phyloP scores from a whole-genome alignment of 2,888 invertebrate genomes.

The Diarsia dahlii region DNA sequence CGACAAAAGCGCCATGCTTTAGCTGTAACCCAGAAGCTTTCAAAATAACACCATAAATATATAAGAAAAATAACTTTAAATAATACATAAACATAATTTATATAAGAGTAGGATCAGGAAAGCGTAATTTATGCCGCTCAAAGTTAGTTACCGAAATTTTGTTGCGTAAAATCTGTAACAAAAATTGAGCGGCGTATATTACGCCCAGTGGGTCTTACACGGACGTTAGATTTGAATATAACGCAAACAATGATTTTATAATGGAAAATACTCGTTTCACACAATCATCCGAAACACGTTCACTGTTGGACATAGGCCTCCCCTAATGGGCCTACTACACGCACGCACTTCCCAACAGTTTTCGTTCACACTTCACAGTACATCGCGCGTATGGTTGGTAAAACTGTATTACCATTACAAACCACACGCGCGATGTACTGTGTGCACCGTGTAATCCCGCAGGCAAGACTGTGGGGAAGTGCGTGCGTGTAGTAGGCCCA shows the following conservation, averaged over 20 bases:
- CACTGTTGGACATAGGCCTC: too few species aligned
- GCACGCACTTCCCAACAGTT: too few species aligned
- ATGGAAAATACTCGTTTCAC: background rate
- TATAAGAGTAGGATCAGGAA: constrained; percentile 21
- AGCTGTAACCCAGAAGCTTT: constrained; percentile 89
- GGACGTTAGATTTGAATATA: background rate
- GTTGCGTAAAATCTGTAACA: background rate
- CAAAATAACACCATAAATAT: constrained; percentile 74
- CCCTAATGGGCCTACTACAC: too few species aligned
- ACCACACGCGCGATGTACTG: too few species aligned
- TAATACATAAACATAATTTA: constrained; percentile 54
- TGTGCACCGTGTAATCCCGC: too few species aligned
- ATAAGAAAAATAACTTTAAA: constrained; percentile 41
- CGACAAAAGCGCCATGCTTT: constrained; percentile 81
- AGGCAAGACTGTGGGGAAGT: too few species aligned
- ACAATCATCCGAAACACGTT: too few species aligned
- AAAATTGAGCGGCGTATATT: constrained; percentile 25
- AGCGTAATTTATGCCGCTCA: constrained; percentile 15
- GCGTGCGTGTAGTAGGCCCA: too few species aligned
- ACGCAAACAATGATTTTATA: background rate
- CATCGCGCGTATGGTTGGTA: too few species aligned
- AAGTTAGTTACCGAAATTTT: constrained; percentile 14
- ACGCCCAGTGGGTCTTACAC: constrained; percentile 3
- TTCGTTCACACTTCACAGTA: too few species aligned
- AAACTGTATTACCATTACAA: too few species aligned